Evolutionary conservation across 2,113 vertebrate genomes (phyloP), one percentile per base, ranked within the genome.

Genomic region (Pomatorhinus ruficollis): DNA sequence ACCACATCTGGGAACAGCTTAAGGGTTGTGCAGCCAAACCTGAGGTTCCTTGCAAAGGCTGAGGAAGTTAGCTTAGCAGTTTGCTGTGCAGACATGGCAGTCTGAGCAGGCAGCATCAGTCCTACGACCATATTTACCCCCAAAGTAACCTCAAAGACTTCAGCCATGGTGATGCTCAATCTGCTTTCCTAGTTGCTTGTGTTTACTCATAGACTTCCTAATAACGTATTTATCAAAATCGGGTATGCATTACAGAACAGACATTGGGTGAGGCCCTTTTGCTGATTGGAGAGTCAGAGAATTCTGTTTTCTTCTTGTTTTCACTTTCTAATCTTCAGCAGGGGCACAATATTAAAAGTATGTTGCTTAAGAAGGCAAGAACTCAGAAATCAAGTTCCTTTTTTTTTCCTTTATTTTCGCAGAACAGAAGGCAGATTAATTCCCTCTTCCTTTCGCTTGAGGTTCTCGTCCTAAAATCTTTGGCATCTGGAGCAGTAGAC

Each of bases 71-170:
- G 15, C 10, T 28, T 25, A n/a, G 28, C 22, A 65, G 24, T n/a
- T 72, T 49, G 30, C 8, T 57, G 24, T 20, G 16, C 19, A 40
- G 68, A 37, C 0, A 0, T 2, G 3, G 12, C 27, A 31, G 16
- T 13, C 50, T 35, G 31, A 81, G 35, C 28, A 50, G 15, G 40
- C 31, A 74, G 54, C 52, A 74, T 78, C 54, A 66, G 12, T 17
- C 6, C 16, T 33, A 35, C 1, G 3, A 27, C 22, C 2, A 2
- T 22, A 25, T 56, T 61, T 83, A 66, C 8, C 5, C 12, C 23
- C 54, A 59, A 21, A 60, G 44, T 37, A 74, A 45, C 44, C 24
- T 44, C 31, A 37, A 22, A 44, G 22, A 15, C 9, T 50, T 84
- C 19, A 74, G 28, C 30, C 5, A 1, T 39, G 50, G 19, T 60